These are phyloP conservation scores for Eustalomyia histrio DNA, from an alignment of 2,888 invertebrate genomes.

Conservation along the genomic window DNA sequence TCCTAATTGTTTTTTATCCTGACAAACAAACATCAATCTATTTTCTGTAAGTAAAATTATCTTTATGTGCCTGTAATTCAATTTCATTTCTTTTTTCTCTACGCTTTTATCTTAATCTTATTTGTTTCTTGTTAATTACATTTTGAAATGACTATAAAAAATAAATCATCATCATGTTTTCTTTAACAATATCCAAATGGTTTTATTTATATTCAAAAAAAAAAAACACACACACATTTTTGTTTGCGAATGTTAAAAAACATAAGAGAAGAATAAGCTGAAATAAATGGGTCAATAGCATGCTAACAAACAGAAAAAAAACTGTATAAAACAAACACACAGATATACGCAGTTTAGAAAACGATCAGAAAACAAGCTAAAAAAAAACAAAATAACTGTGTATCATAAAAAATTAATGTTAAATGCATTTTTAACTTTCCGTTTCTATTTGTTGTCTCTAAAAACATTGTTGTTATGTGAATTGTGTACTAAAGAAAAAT, in stretches of 20 bases:
- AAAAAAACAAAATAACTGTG: background rate
- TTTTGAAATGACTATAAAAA: slow-evolving; percentile 34
- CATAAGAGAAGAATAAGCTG: background rate
- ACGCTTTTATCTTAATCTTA: slow-evolving; percentile 21
- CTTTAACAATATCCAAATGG: slow-evolving; percentile 1
- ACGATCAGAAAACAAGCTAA: slow-evolving; percentile 36
- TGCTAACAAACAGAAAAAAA: slow-evolving; percentile 19
- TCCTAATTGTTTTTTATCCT: slow-evolving; percentile 12
- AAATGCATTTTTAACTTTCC: slow-evolving; percentile 40
- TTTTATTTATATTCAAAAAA: background rate
- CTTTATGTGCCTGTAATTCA: slow-evolving; percentile 14
- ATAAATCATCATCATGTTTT: slow-evolving; percentile 33
- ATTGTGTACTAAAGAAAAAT: slow-evolving; percentile 34
- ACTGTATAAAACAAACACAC: background rate
- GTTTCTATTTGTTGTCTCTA: background rate
- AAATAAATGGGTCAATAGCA: slow-evolving; percentile 56
- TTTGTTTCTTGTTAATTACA: slow-evolving; percentile 47
- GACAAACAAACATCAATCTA: slow-evolving; percentile 25
- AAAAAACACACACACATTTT: too few species aligned
- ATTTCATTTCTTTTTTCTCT: slow-evolving; percentile 20
- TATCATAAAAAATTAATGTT: slow-evolving; percentile 14
- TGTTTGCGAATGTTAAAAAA: slow-evolving; percentile 1
- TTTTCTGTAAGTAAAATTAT: background rate
- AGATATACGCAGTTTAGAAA: slow-evolving; percentile 27
- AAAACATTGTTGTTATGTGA: slow-evolving; percentile 12